Evolutionary conservation across 1,140 invertebrate genomes (phyloP).

Genomic region (Panagrolaimus sp.): DNA sequence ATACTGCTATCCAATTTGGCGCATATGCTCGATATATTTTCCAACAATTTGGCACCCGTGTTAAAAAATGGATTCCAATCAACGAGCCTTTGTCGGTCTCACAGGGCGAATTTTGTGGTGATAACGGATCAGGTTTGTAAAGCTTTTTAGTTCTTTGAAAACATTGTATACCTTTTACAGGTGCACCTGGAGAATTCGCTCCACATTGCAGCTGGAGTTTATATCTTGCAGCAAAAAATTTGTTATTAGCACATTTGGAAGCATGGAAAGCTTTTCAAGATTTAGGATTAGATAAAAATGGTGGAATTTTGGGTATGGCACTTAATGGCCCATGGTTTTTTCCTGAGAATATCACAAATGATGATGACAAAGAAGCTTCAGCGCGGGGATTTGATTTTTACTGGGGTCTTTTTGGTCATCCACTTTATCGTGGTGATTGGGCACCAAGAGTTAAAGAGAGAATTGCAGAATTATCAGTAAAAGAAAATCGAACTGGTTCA

Average conservation of each 20-base stretch:
- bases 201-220: conserved; percentile 58
- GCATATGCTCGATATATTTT: conserved; percentile 60
- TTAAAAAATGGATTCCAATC: conserved; percentile 61
- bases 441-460: conserved; percentile 52
- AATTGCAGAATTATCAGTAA: conserved; percentile 45
- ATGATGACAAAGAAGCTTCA: conserved; percentile 24
- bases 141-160: too few relatives aligned
- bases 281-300: conserved; percentile 18
- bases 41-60: conserved; percentile 58
- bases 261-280: conserved; percentile 33
- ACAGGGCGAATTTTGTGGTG: conserved; percentile 58
- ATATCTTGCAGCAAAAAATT: conserved; percentile 47
- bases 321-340: conserved; percentile 46
- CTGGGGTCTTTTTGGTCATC: conserved; percentile 56
- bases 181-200: conserved; percentile 53
- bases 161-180: too few relatives aligned
- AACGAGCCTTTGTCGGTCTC: conserved; percentile 59
- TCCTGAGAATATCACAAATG: conserved; percentile 28
- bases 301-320: conserved; percentile 20
- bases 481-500: conserved; percentile 40
- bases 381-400: conserved; percentile 51
- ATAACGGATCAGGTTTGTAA: conserved; percentile 51
- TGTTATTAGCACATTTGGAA: conserved; percentile 43
- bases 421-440: conserved; percentile 58
- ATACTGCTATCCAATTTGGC: conserved; percentile 62